Evolutionary conservation across 2,888 invertebrate genomes (phyloP).

Genomic region (Stenichneumon culpator): DNA sequence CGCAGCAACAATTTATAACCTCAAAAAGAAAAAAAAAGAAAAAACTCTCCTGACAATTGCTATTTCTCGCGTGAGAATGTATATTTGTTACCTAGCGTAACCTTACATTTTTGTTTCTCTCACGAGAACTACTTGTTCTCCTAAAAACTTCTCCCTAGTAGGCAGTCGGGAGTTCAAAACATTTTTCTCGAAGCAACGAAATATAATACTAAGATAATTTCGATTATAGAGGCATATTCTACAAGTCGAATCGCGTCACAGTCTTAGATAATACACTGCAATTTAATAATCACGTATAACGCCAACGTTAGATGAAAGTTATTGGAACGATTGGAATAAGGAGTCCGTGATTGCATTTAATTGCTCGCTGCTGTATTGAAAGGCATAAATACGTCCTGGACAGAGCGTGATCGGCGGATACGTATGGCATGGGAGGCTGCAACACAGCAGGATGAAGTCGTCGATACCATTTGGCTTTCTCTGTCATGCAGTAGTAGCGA

Average conservation of each 20-base stretch:
- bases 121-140: constrained; percentile 13
- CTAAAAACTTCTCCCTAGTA: background rate
- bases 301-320: background rate
- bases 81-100: background rate
- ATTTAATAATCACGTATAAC: constrained; percentile 12
- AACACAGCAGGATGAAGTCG: background rate
- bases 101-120: background rate
- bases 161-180: too few relatives aligned
- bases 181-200: background rate
- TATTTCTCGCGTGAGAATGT: background rate
- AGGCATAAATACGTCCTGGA: constrained; percentile 44
- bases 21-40: too few relatives aligned
- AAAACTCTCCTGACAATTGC: background rate
- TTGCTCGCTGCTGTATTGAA: constrained; percentile 30
- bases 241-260: background rate
- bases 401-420: constrained; percentile 29
- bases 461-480: constrained; percentile 4
- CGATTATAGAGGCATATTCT: background rate
- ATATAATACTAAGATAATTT: background rate
- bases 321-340: constrained; percentile 2
- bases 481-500: background rate
- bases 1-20: background rate
- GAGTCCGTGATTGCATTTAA: constrained; percentile 38
- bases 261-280: background rate
- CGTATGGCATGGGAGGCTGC: constrained; percentile 3